Conservation (phyloP, 2,888 invertebrate species). For the Brachyptera putata region DNA sequence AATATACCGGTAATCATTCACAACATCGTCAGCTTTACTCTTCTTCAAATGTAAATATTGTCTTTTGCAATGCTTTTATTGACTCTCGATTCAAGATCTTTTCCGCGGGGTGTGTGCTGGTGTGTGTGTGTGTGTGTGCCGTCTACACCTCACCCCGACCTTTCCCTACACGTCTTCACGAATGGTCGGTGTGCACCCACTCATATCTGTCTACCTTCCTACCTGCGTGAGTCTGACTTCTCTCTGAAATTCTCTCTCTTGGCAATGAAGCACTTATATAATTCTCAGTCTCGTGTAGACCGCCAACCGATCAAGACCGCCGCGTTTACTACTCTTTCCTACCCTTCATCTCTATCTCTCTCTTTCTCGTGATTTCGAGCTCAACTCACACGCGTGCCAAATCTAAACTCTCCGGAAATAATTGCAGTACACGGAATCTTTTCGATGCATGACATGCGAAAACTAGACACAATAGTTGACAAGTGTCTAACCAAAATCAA, state of each 20-base stretch:
- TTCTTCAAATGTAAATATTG: too few relatives aligned
- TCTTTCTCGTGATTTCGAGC: too few relatives aligned
- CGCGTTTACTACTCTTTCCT: background rate
- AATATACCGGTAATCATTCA: too few relatives aligned
- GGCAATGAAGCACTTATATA: conserved; percentile 8
- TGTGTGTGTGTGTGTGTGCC: too few relatives aligned
- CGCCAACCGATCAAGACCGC: background rate
- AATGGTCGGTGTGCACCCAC: conserved; percentile 4
- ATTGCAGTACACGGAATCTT: background rate
- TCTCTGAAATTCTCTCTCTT: background rate
- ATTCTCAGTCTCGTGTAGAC: conserved; percentile 19
- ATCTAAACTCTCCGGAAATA: too few relatives aligned
- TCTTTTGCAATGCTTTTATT: too few relatives aligned
- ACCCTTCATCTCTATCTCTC: too few relatives aligned
- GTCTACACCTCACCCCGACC: too few relatives aligned
- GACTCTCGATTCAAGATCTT: too few relatives aligned
- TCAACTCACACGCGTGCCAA: background rate
- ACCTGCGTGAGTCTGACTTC: background rate
- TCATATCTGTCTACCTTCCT: background rate
- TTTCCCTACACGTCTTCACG: background rate
- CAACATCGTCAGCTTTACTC: too few relatives aligned
- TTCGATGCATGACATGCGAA: background rate
- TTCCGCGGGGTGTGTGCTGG: too few relatives aligned
- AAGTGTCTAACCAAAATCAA: background rate
- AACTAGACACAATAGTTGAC: background rate